Base-by-base conservation (phyloP, 2,888 invertebrate genomes). In the Brassicogethes aeneus region DNA sequence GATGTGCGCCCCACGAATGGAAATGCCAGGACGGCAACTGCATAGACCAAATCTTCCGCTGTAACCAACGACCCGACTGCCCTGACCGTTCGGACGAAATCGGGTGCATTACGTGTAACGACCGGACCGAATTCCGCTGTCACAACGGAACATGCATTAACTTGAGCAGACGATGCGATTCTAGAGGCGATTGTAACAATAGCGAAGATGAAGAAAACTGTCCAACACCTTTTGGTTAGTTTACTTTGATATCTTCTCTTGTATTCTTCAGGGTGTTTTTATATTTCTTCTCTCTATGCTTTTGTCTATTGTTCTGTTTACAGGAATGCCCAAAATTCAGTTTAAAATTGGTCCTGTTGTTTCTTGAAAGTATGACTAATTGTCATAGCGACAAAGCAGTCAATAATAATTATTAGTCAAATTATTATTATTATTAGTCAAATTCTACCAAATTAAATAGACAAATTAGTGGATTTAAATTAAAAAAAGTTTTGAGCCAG, bases 11-110 rank as follows among this genome's bases (percentile, higher is more conserved):
- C 5, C 68, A 73, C 53, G 66, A 79, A 64, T 76, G 75, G 68
- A 68, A 66, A 46, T 79, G 80, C 60, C 53, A 55, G 32, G 69
- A 71, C 56, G 75, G 76, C 50, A 63, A 57, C 40, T 77, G 77
- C 61, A 70, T 77, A 52, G 66, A 67, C 49, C 61, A 60, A 41
- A 63, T 55, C 39, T 55, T 57, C 42, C 63, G 67, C 50, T 77
- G 74, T 59, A 75, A 81, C 64, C 67, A 71, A 55, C 68, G 68
- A 51, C 73, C 73, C 34, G 94, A 96, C 64, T 96, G 95, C 62
- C 68, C 69, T 1, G 89, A 89, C 60, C 74, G 76, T 23, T 80
- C 82, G 34, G 90, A 91, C 64, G 90, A 91, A 70, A 61, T 77
- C 39, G 82, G 82, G 52, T 90, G 89, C 68, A 72, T 83, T 44